phyloP scores from a whole-genome alignment of 2,113 vertebrate genomes.

The Nyctibius bracteatus region DNA sequence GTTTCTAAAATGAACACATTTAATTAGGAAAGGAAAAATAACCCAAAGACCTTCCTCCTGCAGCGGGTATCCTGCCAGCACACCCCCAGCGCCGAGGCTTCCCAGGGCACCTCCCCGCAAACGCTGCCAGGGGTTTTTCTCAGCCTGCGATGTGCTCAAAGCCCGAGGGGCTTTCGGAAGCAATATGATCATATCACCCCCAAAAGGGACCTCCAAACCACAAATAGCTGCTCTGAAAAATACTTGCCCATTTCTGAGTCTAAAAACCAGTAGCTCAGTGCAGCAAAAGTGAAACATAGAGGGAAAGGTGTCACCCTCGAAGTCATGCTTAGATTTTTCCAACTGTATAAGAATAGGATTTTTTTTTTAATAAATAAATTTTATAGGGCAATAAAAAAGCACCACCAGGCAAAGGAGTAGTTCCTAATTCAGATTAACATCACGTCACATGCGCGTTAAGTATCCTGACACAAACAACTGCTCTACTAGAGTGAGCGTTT shows the following conservation, averaged over 20 bases:
- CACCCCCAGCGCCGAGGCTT: rapidly evolving
- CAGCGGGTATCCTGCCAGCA: not conserved
- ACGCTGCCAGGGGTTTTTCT: not conserved
- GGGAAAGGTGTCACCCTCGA: not conserved
- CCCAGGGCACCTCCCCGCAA: not conserved
- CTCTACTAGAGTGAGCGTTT: not conserved
- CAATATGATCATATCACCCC: not conserved
- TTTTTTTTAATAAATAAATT: not conserved
- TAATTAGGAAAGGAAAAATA: not conserved
- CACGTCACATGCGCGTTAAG: rapidly evolving
- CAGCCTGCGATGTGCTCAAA: not conserved
- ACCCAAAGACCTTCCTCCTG: not conserved
- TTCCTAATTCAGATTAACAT: not conserved
- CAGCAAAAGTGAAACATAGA: not conserved
- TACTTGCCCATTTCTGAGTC: not conserved
- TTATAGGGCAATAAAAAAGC: not conserved
- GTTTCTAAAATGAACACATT: not conserved
- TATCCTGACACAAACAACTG: not conserved
- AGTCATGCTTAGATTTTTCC: not conserved
- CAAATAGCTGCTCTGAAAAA: not conserved
- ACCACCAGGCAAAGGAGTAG: not conserved
- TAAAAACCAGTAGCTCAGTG: not conserved
- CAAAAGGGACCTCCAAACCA: not conserved
- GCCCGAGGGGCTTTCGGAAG: not conserved
- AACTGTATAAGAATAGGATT: not conserved